Conservation (phyloP, 2,113 vertebrate species). For the human region DNA sequence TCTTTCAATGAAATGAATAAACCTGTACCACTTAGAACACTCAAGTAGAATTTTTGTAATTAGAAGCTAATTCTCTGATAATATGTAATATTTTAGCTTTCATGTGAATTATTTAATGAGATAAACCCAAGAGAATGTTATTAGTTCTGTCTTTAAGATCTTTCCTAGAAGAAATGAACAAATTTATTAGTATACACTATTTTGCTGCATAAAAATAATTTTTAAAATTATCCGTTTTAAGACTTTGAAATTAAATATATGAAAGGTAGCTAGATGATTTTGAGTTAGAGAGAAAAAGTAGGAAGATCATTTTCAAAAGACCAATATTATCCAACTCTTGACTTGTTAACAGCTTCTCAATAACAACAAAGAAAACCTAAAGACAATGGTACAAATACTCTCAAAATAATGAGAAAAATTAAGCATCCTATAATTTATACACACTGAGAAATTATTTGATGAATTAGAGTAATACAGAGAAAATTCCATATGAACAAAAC, state of each 20-base stretch:
- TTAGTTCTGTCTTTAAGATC: background rate
- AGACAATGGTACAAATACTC: background rate
- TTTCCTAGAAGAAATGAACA: background rate
- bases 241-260: background rate
- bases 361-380: background rate
- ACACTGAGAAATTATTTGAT: background rate
- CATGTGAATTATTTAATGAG: background rate
- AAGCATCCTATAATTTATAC: background rate
- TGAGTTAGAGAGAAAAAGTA: background rate
- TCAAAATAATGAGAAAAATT: background rate
- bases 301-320: background rate
- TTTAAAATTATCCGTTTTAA: background rate
- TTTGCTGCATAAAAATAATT: background rate
- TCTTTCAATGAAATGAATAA: background rate
- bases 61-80: background rate
- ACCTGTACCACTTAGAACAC: background rate
- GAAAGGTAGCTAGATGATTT: background rate
- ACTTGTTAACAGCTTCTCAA: background rate
- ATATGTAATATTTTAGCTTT: background rate
- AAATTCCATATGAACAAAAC: background rate
- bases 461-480: background rate
- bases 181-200: background rate
- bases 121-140: background rate
- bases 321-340: background rate
- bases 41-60: background rate